phyloP scores from a whole-genome alignment of 2,888 invertebrate genomes.

The Salticus scenicus region DNA sequence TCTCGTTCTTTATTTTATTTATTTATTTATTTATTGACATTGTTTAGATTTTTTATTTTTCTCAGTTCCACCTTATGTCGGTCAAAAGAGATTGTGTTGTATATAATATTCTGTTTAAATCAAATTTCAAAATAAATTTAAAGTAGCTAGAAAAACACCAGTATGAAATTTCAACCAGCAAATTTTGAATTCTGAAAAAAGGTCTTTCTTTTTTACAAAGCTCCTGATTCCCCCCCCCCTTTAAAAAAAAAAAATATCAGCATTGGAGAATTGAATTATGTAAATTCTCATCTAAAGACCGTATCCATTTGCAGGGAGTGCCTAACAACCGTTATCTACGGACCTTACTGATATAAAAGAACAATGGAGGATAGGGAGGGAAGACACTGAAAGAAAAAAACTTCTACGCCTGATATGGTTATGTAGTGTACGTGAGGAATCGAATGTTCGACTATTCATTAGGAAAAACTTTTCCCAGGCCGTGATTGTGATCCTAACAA shows the following conservation, averaged over 20 bases:
- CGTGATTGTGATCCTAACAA: conserved; percentile 57
- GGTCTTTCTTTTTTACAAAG: no score
- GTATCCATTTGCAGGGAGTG: conserved; percentile 45
- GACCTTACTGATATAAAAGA: not conserved
- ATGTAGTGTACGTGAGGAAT: conserved; percentile 21
- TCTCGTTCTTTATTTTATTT: no score
- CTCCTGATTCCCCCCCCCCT: not conserved
- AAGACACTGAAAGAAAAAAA: not conserved
- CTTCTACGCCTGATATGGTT: not conserved
- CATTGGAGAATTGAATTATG: conserved; percentile 12
- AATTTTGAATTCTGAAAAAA: no score
- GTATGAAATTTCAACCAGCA: no score
- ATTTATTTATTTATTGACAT: no score
- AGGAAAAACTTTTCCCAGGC: conserved; percentile 38
- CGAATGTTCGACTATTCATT: conserved; percentile 45
- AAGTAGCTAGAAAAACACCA: no score
- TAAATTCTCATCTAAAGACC: conserved; percentile 13
- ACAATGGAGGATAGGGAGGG: not conserved
- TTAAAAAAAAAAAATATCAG: conserved; percentile 1
- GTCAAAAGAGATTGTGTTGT: no score
- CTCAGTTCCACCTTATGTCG: no score
- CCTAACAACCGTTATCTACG: conserved; percentile 1
- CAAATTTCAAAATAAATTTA: no score
- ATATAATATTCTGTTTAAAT: no score
- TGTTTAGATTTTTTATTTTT: no score